Evolutionary conservation across 2,113 vertebrate genomes (phyloP).

Genomic region (Rana temporaria): DNA sequence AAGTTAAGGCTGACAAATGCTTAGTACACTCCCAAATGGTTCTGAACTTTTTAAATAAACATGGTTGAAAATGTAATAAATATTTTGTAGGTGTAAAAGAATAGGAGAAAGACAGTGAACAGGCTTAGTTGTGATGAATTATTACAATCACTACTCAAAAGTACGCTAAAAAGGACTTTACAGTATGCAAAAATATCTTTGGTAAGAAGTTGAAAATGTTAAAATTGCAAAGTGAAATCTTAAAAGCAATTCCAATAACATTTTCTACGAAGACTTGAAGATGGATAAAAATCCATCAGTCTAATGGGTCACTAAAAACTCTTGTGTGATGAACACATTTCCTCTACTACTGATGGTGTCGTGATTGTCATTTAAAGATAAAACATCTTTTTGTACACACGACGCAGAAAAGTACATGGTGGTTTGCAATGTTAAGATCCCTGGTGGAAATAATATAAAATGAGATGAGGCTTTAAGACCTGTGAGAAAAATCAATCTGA

Average conservation of each 20-base stretch:
- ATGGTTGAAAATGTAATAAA: too few relatives aligned
- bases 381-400: constrained; percentile 71
- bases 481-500: constrained; percentile 84
- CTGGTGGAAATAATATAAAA: constrained; percentile 75
- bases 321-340: constrained; percentile 59
- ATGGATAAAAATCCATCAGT: constrained; percentile 30
- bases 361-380: constrained; percentile 66
- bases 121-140: constrained; percentile 8
- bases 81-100: too few relatives aligned
- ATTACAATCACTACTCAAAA: constrained; percentile 4
- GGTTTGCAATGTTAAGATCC: constrained; percentile 77
- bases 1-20: too few relatives aligned
- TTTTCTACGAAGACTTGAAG: background rate
- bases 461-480: constrained; percentile 75
- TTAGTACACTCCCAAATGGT: too few relatives aligned
- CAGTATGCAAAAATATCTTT: constrained; percentile 1
- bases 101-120: background rate
- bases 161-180: background rate
- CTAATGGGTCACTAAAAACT: constrained; percentile 43
- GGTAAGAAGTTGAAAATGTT: background rate
- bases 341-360: constrained; percentile 58
- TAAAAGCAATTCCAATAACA: constrained; percentile 15
- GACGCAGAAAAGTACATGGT: constrained; percentile 74
- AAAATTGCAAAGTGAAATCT: constrained; percentile 15
- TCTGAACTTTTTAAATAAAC: too few relatives aligned